Percentiles rank a stretch among this genome's conserved stretches.
These are phyloP conservation scores for Phoenoteleia sp. DNA, from an alignment of 2,888 invertebrate species.

Conservation along the genomic window DNA sequence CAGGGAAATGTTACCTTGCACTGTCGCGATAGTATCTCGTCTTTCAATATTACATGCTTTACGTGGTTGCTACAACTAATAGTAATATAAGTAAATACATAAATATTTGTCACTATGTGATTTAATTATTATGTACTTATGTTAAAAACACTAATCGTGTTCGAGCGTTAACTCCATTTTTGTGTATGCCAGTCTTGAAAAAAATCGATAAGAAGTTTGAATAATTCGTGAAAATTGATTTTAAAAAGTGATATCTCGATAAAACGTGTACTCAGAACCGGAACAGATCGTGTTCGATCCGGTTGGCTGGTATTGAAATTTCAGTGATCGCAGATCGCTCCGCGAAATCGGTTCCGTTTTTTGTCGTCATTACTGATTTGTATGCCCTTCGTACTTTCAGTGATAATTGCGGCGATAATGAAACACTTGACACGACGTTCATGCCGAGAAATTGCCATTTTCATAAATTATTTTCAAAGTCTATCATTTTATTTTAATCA, in stretches of 20 bases:
- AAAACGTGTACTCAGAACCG: neutral
- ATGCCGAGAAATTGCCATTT: neutral
- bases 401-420: constrained; percentile 19
- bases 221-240: constrained; percentile 24
- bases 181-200: no score
- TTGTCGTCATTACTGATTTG: constrained; percentile 35
- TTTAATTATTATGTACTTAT: no score
- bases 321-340: neutral
- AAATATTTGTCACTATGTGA: no score
- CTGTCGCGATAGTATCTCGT: no score
- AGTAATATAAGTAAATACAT: no score
- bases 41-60: no score
- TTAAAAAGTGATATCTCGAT: constrained; percentile 9
- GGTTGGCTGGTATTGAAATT: constrained; percentile 12
- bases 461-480: neutral
- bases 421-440: no score
- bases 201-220: no score
- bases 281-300: constrained; percentile 39
- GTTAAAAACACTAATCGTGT: no score
- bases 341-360: constrained; percentile 11
- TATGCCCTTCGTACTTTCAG: constrained; percentile 4
- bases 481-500: neutral
- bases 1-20: no score
- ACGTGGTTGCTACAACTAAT: no score
- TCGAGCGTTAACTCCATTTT: no score